Percentiles rank a stretch among this genome's conserved stretches.
phyloP scores from a whole-genome alignment of 2,113 vertebrate genomes.

The Nycticryphes semicollaris region DNA sequence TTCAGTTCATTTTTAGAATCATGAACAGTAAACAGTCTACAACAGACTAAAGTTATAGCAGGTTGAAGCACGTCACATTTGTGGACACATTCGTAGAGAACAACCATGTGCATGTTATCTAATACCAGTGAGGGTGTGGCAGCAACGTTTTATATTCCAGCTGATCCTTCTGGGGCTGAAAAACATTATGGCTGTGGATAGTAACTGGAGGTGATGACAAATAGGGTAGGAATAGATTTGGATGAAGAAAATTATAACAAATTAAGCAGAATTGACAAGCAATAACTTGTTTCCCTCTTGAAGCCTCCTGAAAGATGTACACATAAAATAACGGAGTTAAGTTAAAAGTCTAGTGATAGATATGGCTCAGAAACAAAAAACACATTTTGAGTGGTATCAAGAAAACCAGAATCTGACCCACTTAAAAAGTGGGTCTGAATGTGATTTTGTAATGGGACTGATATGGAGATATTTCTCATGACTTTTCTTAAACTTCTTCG shows the following conservation, averaged over 20 bases:
- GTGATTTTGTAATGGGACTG: neutral
- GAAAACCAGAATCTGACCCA: neutral
- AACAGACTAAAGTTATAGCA: conserved; percentile 32
- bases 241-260: neutral
- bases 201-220: conserved; percentile 22
- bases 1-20: neutral
- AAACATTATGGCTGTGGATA: neutral
- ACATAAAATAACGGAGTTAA: neutral
- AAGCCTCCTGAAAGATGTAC: neutral
- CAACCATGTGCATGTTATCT: neutral
- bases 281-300: neutral
- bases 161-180: conserved; percentile 16
- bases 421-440: neutral
- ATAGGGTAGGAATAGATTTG: neutral
- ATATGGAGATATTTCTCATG: neutral
- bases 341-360: neutral
- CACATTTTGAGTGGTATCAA: neutral
- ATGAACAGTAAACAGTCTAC: neutral
- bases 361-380: neutral
- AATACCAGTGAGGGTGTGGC: neutral
- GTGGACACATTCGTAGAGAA: conserved; percentile 25
- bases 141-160: neutral
- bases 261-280: neutral
- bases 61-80: conserved; percentile 41
- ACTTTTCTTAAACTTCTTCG: neutral